phyloP scores from a whole-genome alignment of 1,140 invertebrate genomes.

The Ceratosolen fusciceps region DNA sequence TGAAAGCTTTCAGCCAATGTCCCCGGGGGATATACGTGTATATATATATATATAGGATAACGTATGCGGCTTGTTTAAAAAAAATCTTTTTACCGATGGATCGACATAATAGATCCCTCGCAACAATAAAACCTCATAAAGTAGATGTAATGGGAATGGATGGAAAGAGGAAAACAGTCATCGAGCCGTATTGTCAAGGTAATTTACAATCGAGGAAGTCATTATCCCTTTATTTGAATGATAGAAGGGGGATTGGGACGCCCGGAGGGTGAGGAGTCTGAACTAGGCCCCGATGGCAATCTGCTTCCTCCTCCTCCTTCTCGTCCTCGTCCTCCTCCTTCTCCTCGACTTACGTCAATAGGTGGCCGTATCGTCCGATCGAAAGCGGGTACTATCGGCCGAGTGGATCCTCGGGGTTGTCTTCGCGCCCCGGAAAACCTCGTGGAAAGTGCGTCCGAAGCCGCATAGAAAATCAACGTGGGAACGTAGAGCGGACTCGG shows the following conservation, averaged over 20 bases:
- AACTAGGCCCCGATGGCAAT: neutral
- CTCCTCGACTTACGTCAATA: conserved; percentile 8
- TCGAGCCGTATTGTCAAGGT: neutral
- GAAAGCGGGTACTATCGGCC: neutral
- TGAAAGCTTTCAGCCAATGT: no score
- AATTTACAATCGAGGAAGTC: conserved; percentile 3
- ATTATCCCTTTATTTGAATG: conserved; percentile 19
- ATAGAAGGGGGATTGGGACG: conserved; percentile 1
- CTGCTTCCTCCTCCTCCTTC: no score
- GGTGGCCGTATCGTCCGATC: conserved; percentile 12
- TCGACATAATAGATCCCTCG: no score
- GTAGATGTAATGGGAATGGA: neutral
- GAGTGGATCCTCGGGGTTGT: neutral
- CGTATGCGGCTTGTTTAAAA: no score
- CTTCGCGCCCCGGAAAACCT: neutral
- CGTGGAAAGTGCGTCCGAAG: neutral
- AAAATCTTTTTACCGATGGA: no score
- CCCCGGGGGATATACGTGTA: no score
- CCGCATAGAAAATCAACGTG: neutral
- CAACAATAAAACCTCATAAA: no score
- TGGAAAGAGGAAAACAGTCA: neutral
- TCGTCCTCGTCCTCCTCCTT: no score
- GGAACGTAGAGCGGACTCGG: neutral
- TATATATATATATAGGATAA: no score
- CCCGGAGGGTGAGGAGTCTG: no score